These are phyloP conservation scores for Procambarus virginalis DNA, from an alignment of 1,140 invertebrate genomes.

Conservation along the genomic window DNA sequence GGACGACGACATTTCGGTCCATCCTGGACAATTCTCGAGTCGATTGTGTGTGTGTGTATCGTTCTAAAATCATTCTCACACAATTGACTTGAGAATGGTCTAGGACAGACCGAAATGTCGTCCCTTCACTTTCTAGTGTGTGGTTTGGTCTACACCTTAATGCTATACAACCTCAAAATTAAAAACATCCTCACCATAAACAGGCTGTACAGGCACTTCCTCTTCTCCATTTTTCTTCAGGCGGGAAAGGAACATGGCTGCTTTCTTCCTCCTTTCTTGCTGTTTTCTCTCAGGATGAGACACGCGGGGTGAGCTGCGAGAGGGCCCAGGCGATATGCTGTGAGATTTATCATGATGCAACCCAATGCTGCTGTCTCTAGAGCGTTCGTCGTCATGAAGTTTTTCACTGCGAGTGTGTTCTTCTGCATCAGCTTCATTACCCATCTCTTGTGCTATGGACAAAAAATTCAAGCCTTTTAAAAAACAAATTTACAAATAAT, in stretches of 20 bases:
- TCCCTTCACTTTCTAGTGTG: too few species aligned
- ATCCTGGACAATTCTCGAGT: too few species aligned
- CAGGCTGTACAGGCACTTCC: conserved; percentile 19
- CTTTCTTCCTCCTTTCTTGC: conserved; percentile 57
- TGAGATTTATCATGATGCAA: neutral
- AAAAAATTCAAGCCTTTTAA: neutral
- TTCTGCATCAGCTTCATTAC: conserved; percentile 20
- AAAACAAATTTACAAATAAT: neutral
- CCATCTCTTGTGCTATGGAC: conserved; percentile 48
- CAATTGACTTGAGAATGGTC: too few species aligned
- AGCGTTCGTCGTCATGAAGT: neutral
- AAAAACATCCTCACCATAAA: conserved; percentile 30
- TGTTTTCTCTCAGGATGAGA: conserved; percentile 45
- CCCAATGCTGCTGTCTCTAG: neutral
- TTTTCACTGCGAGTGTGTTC: conserved; percentile 23
- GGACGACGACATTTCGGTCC: too few species aligned
- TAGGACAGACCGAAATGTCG: too few species aligned
- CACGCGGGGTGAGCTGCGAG: neutral
- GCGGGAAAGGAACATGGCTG: conserved; percentile 59
- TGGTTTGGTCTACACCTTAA: too few species aligned
- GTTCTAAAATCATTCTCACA: too few species aligned
- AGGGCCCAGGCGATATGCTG: neutral
- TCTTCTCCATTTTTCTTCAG: conserved; percentile 50
- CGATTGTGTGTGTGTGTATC: too few species aligned
- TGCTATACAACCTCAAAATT: too few species aligned